Percentiles rank a stretch among this genome's conserved stretches.
phyloP scores from a whole-genome alignment of 2,113 vertebrate genomes.

The Crotalus horridus region DNA sequence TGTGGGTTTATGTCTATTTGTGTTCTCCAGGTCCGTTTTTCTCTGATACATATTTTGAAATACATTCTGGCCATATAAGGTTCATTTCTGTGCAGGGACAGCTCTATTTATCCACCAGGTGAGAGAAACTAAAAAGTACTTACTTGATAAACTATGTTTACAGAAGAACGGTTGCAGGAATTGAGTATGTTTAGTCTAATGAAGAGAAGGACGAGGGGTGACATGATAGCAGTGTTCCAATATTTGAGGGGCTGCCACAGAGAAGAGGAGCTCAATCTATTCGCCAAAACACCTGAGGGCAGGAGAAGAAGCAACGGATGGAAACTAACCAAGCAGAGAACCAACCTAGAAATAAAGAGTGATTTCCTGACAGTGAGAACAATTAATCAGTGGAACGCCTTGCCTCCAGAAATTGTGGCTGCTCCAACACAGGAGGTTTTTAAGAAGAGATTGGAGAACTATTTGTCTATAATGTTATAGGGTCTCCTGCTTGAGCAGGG shows the following conservation, averaged over 20 bases:
- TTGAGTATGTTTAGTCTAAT: neutral
- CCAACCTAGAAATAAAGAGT: no score
- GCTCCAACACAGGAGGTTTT: neutral
- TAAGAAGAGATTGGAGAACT: no score
- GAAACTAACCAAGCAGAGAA: no score
- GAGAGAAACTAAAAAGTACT: neutral
- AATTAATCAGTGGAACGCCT: no score
- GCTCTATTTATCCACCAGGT: conserved; percentile 52
- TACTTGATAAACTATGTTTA: neutral
- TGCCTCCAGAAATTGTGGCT: neutral
- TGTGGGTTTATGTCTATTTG: conserved; percentile 8
- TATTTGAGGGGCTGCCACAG: neutral
- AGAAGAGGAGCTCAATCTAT: neutral
- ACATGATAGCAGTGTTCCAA: neutral
- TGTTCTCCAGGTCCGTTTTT: conserved; percentile 67
- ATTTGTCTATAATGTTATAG: neutral
- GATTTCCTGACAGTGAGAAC: no score
- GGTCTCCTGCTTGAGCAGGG: neutral
- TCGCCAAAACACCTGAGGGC: no score
- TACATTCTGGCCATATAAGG: neutral
- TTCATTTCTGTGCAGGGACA: conserved; percentile 26
- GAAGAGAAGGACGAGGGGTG: neutral
- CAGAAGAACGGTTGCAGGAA: neutral
- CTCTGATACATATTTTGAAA: conserved; percentile 35
- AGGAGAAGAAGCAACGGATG: no score